A percentile compares a stretch with the other conserved stretches of the same genome.
Evolutionary conservation across 2,888 invertebrate species (phyloP).

Genomic region (Habrosyne pyritoides): DNA sequence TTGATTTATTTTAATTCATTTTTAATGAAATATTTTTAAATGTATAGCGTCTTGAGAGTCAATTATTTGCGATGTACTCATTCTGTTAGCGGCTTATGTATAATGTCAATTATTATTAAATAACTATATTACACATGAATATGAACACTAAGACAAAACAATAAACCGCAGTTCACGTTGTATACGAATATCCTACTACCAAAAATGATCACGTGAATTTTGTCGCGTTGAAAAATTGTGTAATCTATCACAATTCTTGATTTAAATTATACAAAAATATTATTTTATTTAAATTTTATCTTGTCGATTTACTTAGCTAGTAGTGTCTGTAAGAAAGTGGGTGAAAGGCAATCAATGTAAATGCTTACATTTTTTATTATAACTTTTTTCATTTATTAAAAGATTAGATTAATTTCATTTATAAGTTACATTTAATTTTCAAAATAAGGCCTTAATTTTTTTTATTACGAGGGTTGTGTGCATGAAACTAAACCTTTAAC

Average conservation of each 20-base stretch:
- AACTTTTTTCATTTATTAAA: too few species aligned
- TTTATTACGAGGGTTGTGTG: background rate
- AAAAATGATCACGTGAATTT: background rate
- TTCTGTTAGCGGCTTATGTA: slow-evolving; percentile 9
- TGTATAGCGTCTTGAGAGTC: slow-evolving; percentile 36
- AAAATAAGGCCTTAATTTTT: too few species aligned
- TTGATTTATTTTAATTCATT: background rate
- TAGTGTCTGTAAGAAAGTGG: slow-evolving; percentile 5
- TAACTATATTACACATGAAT: background rate
- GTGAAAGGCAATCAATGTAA: background rate
- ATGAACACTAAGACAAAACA: background rate
- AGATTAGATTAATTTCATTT: too few species aligned
- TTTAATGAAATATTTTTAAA: slow-evolving; percentile 14
- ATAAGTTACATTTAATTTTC: too few species aligned
- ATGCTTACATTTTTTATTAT: slow-evolving; percentile 7
- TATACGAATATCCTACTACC: background rate
- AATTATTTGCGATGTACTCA: slow-evolving; percentile 13
- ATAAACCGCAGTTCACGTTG: background rate
- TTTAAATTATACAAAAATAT: background rate
- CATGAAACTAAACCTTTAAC: background rate
- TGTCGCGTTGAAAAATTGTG: background rate
- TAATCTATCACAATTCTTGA: background rate
- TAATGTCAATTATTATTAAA: slow-evolving; percentile 9
- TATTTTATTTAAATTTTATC: background rate
- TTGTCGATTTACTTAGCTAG: background rate